A percentile compares a stretch with the other conserved stretches of the same genome.
Conservation (phyloP, 2,113 vertebrate genomes). For the Cebus imitator region DNA sequence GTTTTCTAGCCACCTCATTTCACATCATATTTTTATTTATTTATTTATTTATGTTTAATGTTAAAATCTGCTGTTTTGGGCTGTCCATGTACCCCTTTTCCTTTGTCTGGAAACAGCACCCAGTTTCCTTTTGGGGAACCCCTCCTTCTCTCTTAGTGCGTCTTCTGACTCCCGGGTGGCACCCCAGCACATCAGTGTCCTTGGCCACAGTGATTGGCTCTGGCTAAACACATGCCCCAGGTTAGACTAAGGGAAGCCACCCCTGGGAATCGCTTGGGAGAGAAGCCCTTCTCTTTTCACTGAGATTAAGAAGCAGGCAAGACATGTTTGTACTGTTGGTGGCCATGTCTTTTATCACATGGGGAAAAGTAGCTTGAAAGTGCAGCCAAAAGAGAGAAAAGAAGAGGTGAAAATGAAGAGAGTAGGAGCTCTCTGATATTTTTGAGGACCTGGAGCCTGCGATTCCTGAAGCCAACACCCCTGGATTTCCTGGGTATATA, state of each 20-base stretch:
- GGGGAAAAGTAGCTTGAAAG: neutral
- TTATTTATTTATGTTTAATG: neutral
- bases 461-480: neutral
- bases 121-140: neutral
- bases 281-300: neutral
- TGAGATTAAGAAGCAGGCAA: neutral
- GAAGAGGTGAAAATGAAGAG: neutral
- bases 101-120: neutral
- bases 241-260: neutral
- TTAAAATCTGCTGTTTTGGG: neutral
- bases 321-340: neutral
- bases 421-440: neutral
- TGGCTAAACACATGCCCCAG: neutral
- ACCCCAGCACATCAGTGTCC: neutral
- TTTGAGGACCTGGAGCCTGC: neutral
- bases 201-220: neutral
- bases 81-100: neutral
- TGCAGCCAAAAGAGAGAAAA: neutral
- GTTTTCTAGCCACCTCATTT: too few relatives aligned
- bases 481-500: neutral
- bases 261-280: neutral
- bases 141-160: neutral
- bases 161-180: neutral
- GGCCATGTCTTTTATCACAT: neutral
- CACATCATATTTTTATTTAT: too few relatives aligned